Percentiles rank a stretch among this genome's conserved stretches.
These are phyloP conservation scores for Bruchidius siliquastri DNA, from an alignment of 2,888 invertebrate genomes.

Conservation along the genomic window DNA sequence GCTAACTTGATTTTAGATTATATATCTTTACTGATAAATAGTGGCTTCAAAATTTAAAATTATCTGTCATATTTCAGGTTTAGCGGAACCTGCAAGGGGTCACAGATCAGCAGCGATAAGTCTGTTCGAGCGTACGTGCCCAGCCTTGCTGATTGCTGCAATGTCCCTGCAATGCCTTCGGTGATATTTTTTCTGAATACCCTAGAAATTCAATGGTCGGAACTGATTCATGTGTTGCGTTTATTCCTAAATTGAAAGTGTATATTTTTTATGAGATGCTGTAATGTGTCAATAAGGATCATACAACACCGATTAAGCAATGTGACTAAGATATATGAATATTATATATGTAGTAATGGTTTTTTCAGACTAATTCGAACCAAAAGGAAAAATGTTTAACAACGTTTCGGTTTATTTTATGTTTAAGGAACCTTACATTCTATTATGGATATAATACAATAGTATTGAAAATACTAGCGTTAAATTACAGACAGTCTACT, in stretches of 20 bases:
- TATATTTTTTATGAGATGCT: background rate
- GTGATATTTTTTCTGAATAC: slow-evolving; percentile 1
- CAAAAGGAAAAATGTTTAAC: too few species aligned
- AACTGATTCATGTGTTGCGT: background rate
- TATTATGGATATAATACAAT: too few species aligned
- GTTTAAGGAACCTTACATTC: too few species aligned
- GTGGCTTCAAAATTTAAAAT: too few species aligned
- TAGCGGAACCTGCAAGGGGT: slow-evolving; percentile 46
- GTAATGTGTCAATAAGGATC: background rate
- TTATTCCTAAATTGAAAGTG: background rate
- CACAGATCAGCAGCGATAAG: slow-evolving; percentile 38
- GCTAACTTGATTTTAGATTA: too few species aligned
- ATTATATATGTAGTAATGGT: too few species aligned
- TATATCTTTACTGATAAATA: too few species aligned
- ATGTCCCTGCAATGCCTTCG: slow-evolving; percentile 1
- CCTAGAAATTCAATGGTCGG: background rate
- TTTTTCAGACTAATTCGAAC: too few species aligned
- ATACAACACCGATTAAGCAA: background rate
- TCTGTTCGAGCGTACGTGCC: slow-evolving; percentile 19
- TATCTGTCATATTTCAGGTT: slow-evolving; percentile 29
- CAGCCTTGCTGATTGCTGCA: slow-evolving; percentile 18
- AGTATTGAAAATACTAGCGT: too few species aligned
- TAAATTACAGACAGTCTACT: too few species aligned
- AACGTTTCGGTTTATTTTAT: too few species aligned
- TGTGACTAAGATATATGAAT: background rate